Conservation (phyloP, 2,888 invertebrate genomes). For the Maniola hyperantus region DNA sequence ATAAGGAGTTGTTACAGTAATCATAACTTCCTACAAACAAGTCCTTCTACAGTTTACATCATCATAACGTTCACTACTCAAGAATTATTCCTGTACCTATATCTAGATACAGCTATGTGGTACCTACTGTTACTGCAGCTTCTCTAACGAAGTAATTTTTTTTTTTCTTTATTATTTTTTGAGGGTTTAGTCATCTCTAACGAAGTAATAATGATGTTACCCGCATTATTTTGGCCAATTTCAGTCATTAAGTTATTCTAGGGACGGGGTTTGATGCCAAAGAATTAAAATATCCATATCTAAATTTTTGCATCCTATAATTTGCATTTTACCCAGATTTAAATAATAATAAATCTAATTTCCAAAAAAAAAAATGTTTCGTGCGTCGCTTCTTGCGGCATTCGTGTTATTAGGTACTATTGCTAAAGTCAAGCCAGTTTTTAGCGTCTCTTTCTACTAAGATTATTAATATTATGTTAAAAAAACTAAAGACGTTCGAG, state of each 20-base stretch:
- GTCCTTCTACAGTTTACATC: neutral
- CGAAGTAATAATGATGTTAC: neutral
- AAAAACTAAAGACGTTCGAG: constrained; percentile 21
- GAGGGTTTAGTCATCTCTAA: neutral
- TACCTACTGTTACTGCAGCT: too few species aligned
- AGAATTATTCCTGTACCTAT: neutral
- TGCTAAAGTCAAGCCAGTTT: neutral
- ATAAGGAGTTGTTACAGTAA: constrained; percentile 4
- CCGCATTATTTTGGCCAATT: neutral
- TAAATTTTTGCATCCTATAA: neutral
- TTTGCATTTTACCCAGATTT: neutral
- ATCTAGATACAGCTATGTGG: neutral
- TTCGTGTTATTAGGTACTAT: constrained; percentile 4
- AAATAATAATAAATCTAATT: neutral
- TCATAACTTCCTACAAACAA: constrained; percentile 7
- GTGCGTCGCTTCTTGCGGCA: neutral
- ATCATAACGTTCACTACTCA: neutral
- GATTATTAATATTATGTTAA: neutral
- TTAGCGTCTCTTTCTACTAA: constrained; percentile 12
- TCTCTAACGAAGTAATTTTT: neutral
- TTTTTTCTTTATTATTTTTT: too few species aligned
- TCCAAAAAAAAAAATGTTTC: neutral
- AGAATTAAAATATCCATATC: neutral
- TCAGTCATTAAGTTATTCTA: too few species aligned
- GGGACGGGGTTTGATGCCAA: too few species aligned